A percentile compares a stretch with the other conserved stretches of the same genome.
phyloP scores from a whole-genome alignment of 1,140 invertebrate genomes.

The Lepidurus packardi region DNA sequence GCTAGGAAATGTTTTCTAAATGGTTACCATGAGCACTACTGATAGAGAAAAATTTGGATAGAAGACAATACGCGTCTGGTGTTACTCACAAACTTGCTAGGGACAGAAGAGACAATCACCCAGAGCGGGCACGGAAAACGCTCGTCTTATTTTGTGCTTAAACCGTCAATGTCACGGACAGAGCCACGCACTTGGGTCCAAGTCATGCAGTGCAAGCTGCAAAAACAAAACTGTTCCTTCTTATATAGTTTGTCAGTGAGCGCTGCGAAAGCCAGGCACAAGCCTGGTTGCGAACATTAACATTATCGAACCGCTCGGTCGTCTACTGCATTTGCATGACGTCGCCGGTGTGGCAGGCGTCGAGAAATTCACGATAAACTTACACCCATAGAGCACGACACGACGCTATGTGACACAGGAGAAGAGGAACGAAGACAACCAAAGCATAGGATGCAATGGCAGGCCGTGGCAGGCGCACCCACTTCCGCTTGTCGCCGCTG shows the following conservation, averaged over 20 bases:
- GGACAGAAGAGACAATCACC: neutral
- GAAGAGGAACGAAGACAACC: conserved; percentile 18
- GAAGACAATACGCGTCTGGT: neutral
- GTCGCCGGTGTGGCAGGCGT: conserved; percentile 1
- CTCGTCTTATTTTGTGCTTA: conserved; percentile 19
- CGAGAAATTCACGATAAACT: conserved; percentile 19
- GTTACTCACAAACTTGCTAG: neutral
- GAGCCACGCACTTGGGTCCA: conserved; percentile 5
- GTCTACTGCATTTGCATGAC: conserved; percentile 13
- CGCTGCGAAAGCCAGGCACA: neutral
- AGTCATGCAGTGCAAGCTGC: conserved; percentile 20
- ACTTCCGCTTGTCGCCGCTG: conserved; percentile 12
- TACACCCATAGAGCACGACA: neutral
- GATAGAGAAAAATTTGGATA: neutral
- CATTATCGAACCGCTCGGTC: conserved; percentile 3
- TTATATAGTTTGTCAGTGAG: neutral
- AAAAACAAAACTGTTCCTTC: neutral
- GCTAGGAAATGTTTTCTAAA: neutral
- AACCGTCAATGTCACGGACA: conserved; percentile 11
- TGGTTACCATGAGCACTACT: conserved; percentile 17
- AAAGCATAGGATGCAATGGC: neutral
- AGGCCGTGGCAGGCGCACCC: conserved; percentile 10
- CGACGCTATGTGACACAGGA: neutral
- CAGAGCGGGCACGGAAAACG: neutral
- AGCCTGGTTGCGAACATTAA: conserved; percentile 3